Percentiles rank a stretch among this genome's conserved stretches.
Conservation (phyloP, 2,888 invertebrate genomes). For the Uropetala carovei region DNA sequence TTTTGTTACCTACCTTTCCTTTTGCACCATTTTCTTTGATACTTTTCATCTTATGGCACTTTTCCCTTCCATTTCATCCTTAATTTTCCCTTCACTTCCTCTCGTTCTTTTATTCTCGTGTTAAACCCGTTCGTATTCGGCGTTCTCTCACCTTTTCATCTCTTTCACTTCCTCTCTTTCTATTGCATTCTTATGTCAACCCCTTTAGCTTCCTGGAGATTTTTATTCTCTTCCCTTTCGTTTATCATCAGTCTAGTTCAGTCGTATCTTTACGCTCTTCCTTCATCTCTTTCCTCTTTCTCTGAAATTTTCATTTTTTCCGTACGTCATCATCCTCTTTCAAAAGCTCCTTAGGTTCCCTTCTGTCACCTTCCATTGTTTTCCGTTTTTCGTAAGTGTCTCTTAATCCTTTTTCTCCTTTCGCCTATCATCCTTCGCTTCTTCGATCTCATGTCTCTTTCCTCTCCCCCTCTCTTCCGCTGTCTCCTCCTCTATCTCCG, state of each 20-base stretch:
- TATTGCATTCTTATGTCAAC: no score
- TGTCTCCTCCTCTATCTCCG: background rate
- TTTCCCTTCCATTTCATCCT: no score
- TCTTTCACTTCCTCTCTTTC: no score
- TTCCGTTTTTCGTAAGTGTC: background rate
- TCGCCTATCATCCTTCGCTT: background rate
- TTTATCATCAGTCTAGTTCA: background rate
- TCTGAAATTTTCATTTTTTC: background rate
- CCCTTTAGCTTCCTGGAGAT: no score
- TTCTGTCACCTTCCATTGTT: background rate
- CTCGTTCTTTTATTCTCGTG: no score
- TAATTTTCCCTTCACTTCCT: no score
- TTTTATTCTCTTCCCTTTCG: no score
- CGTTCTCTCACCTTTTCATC: no score
- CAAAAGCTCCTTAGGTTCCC: constrained; percentile 3
- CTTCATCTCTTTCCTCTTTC: background rate
- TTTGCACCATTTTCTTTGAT: no score
- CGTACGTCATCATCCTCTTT: background rate
- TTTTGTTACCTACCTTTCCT: no score
- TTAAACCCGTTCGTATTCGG: no score
- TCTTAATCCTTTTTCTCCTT: background rate
- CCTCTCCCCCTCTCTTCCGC: background rate
- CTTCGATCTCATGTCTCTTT: background rate
- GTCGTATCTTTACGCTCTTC: background rate
- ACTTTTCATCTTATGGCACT: no score